Evolutionary conservation across 92 coral and sea anemone genomes (phyloP).

Genomic region (Parazoanthus swiftii): DNA sequence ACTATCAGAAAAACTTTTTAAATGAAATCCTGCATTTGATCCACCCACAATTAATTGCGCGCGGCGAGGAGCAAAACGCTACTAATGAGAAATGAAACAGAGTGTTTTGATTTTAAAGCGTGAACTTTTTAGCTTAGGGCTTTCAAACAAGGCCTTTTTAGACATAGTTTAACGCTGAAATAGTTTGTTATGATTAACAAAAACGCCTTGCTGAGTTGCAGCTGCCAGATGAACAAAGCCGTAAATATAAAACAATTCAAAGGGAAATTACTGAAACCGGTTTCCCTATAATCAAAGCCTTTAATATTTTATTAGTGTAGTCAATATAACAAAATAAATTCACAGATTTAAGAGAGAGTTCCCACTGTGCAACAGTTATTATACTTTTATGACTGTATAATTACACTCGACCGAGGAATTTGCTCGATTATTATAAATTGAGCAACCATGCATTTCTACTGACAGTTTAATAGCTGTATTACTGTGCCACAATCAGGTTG

Average conservation of each 20-base stretch:
- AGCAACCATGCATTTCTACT: neutral
- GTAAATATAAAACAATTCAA: neutral
- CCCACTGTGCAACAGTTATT: neutral
- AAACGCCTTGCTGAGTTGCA: neutral
- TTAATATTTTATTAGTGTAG: neutral
- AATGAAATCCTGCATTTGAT: too few relatives aligned
- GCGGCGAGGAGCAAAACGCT: too few relatives aligned
- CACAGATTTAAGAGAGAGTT: neutral
- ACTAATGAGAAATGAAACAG: too few relatives aligned
- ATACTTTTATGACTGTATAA: neutral
- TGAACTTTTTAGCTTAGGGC: too few relatives aligned
- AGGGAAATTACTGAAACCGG: neutral
- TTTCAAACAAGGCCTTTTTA: neutral
- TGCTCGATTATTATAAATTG: neutral
- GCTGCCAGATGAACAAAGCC: neutral
- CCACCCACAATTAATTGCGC: too few relatives aligned
- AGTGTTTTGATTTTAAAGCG: too few relatives aligned
- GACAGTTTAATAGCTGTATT: neutral
- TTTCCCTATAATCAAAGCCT: neutral
- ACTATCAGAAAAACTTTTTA: too few relatives aligned
- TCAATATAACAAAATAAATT: too few relatives aligned
- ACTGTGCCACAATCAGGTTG: neutral
- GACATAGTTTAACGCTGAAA: too few relatives aligned
- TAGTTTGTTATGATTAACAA: too few relatives aligned
- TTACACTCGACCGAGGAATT: too few relatives aligned